Evolutionary conservation across 2,113 vertebrate species (phyloP).

Genomic region (Sinocyclocheilus anshuiensis): DNA sequence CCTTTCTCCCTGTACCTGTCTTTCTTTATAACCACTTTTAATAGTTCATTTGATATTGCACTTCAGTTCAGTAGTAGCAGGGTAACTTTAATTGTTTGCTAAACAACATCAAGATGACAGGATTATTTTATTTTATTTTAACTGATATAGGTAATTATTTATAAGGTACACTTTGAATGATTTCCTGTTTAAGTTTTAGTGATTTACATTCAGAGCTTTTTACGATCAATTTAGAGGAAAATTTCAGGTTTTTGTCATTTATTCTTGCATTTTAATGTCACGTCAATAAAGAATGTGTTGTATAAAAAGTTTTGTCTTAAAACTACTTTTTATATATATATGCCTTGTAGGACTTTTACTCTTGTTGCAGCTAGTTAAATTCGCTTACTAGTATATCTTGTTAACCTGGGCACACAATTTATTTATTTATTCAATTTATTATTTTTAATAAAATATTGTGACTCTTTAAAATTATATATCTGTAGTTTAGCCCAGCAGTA

Average conservation of each 20-base stretch:
- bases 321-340: background rate
- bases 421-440: no score
- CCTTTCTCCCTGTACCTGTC: slow-evolving; percentile 20
- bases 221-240: background rate
- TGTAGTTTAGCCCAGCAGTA: background rate
- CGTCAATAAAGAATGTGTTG: background rate
- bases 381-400: background rate
- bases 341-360: background rate
- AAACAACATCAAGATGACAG: background rate
- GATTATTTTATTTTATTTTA: background rate
- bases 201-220: background rate
- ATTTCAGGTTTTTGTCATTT: background rate
- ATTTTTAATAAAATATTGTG: background rate
- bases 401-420: background rate
- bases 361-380: background rate
- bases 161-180: background rate
- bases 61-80: background rate
- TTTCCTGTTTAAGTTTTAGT: background rate
- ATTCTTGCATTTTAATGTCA: background rate
- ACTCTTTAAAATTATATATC: background rate
- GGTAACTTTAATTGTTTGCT: background rate
- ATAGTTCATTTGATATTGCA: slow-evolving; percentile 2
- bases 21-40: slow-evolving; percentile 34
- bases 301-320: background rate
- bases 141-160: background rate